Evolutionary conservation across 1,140 invertebrate species (phyloP), one percentile per base, ranked within the genome.

Genomic region (Diachasmimorpha longicaudata): DNA sequence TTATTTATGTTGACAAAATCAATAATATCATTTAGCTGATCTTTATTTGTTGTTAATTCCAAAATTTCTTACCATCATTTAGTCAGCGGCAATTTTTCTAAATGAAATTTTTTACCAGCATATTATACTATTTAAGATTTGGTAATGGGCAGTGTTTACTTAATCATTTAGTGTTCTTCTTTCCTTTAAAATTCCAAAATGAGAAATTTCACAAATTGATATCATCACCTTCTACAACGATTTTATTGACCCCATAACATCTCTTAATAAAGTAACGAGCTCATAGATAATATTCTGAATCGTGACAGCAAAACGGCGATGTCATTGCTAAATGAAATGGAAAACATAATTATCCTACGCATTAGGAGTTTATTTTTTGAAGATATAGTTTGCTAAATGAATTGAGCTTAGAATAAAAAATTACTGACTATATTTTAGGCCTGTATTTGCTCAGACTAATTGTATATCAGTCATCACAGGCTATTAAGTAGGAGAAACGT

Each of bases 401-500:
- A 74, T 66, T 66, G 36, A 69, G 31, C 31, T 19, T 23, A 16
- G 23, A 69, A 70, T 70, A 36, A 58, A 52, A n/a, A 68, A 66
- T 63, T 70, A 75, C 73, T 69, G 48, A 76, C 37, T 58, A 70
- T 39, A 42, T 37, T 72, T 55, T 55, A 73, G 70, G 68, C 74
- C 68, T 75, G 55, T 68, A 68, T 68, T 78, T 70, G 71, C 78
- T 80, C 77, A 82, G 82, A 80, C 80, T 86, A 85, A 85, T 83
- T 84, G 83, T 79, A 71, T 80, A 84, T 84, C 87, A 88, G 84
- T 87, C 83, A 68, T 79, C 74, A 78, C 81, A 87, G 85, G 85
- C 85, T 88, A 83, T 86, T 88, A 88, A 83, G 83, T 88, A 88
- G 82, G 85, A 79, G 84, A 76, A 81, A 82, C 81, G 80, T 83